Evolutionary conservation across 2,888 invertebrate genomes (phyloP).

Genomic region (Seira ritae): DNA sequence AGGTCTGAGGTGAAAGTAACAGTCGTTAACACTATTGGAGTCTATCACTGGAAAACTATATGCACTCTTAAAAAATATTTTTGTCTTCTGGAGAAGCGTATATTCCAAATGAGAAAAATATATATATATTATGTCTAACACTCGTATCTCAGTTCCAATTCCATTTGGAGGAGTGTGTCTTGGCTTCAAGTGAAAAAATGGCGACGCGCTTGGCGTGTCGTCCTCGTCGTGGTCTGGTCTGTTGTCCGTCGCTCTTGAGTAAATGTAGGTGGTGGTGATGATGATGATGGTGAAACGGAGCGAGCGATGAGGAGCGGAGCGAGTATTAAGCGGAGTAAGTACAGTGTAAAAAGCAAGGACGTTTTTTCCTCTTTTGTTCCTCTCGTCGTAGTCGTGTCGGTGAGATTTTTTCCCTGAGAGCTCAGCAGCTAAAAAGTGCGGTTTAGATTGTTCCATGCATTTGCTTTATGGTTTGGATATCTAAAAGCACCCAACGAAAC

Average conservation of each 20-base stretch:
- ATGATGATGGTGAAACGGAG: slow-evolving; percentile 43
- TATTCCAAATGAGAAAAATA: too few species aligned
- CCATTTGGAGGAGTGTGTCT: slow-evolving; percentile 42
- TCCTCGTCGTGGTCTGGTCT: background rate
- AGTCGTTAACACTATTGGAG: too few species aligned
- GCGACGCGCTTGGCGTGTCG: slow-evolving; percentile 55
- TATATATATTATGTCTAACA: too few species aligned
- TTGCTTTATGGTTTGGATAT: background rate
- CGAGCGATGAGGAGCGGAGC: slow-evolving; percentile 26
- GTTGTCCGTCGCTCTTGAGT: slow-evolving; percentile 27
- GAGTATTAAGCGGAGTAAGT: background rate
- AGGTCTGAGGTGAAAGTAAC: too few species aligned
- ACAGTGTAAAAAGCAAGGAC: slow-evolving; percentile 40
- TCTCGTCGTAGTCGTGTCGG: slow-evolving; percentile 40
- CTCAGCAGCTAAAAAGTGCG: slow-evolving; percentile 6
- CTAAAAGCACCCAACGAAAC: too few species aligned
- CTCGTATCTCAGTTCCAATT: background rate
- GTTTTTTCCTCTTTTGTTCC: slow-evolving; percentile 47
- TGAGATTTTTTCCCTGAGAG: slow-evolving; percentile 36
- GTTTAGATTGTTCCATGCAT: slow-evolving; percentile 9
- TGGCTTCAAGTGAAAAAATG: slow-evolving; percentile 57
- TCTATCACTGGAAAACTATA: too few species aligned
- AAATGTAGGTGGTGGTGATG: slow-evolving; percentile 25
- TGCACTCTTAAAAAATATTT: too few species aligned
- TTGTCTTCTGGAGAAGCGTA: too few species aligned